Evolutionary conservation across 2,888 invertebrate genomes (phyloP), one percentile per base, ranked within the genome.

Genomic region (Pyrrhosoma nymphula): DNA sequence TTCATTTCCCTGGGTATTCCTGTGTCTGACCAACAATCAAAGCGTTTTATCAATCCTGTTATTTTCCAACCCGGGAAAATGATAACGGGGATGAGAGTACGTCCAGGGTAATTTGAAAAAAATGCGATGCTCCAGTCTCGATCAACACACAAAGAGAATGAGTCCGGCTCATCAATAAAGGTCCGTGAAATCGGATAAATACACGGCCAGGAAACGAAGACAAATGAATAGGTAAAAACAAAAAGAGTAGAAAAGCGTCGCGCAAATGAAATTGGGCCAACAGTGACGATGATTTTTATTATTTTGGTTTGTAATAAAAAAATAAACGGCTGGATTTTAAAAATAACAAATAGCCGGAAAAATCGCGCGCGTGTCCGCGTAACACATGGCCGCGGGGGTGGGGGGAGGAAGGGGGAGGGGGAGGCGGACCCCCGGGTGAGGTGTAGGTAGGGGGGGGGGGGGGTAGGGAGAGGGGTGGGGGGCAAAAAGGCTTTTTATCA

Each of bases 331-430:
- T 82, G 82, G 82, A 82, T 82, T 82, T n/a, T 82, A 82, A 82
- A 82, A 82, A 82, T 82, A 82, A 82, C 82, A 82, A 35, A 82
- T 82, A 35, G 82, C 82, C 82, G 14, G 82, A 82, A 82, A 60
- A 82, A 82, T 82, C 30, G 35, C 26, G 82, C 35, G 26, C 82
- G 69, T 26, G 26, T n/a, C 82, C n/a, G 82, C 18, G 82, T 8
- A 47, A 47, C 47, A n/a, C 82, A 82, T 12, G 60, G 60, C 60
- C 60, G 47, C 47, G 47, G 47, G 47, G 47, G 2, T 47, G 47
- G 47, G 8, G 8, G 47, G 47, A 47, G 47, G 47, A 47, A 2
- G 47, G 47, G 47, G 47, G 47, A 8, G 47, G 47, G 47, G 47
- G 47, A 8, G 47, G 47, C 2, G 47, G 47, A 47, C 47, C 47